A percentile compares a stretch with the other conserved stretches of the same genome.
Conservation (phyloP, 2,113 vertebrate species). For the Pterocles burchelli region DNA sequence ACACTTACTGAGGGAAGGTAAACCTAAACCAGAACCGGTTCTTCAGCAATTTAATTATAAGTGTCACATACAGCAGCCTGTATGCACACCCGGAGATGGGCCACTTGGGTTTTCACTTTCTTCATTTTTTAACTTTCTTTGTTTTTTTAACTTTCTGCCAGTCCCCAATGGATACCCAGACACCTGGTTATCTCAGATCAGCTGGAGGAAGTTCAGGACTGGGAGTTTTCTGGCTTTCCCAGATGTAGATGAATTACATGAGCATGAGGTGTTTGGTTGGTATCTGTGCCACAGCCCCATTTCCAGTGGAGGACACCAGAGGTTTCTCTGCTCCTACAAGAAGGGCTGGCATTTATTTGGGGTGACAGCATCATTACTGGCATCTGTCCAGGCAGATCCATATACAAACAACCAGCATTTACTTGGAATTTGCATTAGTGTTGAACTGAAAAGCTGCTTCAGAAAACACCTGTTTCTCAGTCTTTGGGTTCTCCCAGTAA, state of each 20-base stretch:
- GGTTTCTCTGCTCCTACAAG: background rate
- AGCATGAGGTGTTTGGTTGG: rapidly evolving
- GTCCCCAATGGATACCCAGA: background rate
- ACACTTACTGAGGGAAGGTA: background rate
- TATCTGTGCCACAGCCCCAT: background rate
- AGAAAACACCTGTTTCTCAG: background rate
- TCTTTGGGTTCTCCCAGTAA: background rate
- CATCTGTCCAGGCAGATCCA: background rate
- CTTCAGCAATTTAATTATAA: background rate
- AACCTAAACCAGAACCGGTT: background rate
- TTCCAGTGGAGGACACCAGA: background rate
- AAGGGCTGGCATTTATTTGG: background rate
- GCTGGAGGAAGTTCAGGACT: background rate
- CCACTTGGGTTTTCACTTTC: rapidly evolving
- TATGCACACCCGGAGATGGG: background rate
- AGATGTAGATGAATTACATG: rapidly evolving
- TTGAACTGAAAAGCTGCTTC: background rate
- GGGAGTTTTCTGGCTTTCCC: background rate
- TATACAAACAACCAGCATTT: background rate
- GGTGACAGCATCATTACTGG: background rate
- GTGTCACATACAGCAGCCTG: background rate
- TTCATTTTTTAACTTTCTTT: background rate
- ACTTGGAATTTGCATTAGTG: background rate
- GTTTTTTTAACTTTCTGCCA: background rate
- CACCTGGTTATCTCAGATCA: background rate